Base-by-base conservation (phyloP, 2,797 vertebrate genomes). In the Chanos chanos region DNA sequence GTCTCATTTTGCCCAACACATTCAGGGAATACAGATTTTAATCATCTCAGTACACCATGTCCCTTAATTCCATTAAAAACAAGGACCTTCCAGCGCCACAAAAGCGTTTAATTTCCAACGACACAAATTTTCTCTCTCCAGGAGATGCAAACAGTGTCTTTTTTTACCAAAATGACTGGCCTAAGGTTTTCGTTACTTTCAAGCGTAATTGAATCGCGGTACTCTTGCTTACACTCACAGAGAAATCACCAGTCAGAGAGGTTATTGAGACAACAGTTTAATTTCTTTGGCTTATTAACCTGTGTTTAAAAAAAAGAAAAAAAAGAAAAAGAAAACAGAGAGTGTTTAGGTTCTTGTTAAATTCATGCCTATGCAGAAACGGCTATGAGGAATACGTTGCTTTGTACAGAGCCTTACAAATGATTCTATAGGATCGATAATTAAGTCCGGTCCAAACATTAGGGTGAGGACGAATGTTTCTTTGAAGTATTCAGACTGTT, bases 91-190 rank as follows among this genome's bases (percentile, higher is more conserved):
- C 87, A 93, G 91, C 93, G 86, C 86, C 90, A 91, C 87, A 84
- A 70, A 94, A 89, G 91, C 92, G 92, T 94, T 97, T 97, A 89
- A 98, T 97, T 96, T 93, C 52, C 89, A 92, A 87, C 92, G 89
- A 92, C 91, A 94, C 91, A 92, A 87, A 93, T 93, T 91, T n/a
- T 89, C 83, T 81, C 75, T 89, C 86, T 83, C 76, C 86, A 83
- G 86, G 83, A 89, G 88, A 87, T 89, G 88, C 88, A 91, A 94
- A 88, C 83, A 93, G 90, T 82, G 81, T 87, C 84, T 82, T n/a
- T n/a, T n/a, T n/a, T 77, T 81, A 74, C 70, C 85, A 87, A 90
- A 71, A 89, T 92, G 88, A 84, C 84, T 92, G 92, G 93, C 94
- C 93, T 90, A 89, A 89, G 92, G 94, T 66, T 74, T 64, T 64